A percentile compares a stretch with the other conserved stretches of the same genome.
Conservation (phyloP, 2,113 vertebrate species). For the Pungitius pungitius region DNA sequence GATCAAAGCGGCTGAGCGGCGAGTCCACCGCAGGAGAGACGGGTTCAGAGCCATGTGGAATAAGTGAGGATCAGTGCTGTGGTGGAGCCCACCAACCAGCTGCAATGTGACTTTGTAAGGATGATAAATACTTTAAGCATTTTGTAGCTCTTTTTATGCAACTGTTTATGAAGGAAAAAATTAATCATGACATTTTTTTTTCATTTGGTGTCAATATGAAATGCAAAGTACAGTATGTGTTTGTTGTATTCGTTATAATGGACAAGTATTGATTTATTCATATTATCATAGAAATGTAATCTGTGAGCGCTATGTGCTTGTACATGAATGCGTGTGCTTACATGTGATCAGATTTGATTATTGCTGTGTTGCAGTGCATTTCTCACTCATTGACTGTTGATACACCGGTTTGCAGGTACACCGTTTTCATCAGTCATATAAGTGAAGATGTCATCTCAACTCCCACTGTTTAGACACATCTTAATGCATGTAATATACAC, state of each 20-base stretch:
- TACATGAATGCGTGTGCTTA: neutral
- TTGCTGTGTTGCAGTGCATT: neutral
- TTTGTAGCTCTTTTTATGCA: neutral
- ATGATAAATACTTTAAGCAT: neutral
- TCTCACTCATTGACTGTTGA: neutral
- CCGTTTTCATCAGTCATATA: neutral
- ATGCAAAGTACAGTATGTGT: neutral
- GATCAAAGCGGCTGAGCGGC: constrained; percentile 67
- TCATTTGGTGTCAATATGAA: neutral
- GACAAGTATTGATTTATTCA: neutral
- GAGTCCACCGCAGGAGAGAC: constrained; percentile 58
- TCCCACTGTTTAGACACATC: neutral
- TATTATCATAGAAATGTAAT: neutral
- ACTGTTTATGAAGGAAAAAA: neutral
- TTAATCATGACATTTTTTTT: neutral
- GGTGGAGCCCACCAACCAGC: constrained; percentile 37
- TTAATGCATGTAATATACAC: neutral
- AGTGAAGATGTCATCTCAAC: neutral
- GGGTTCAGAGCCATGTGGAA: constrained; percentile 64
- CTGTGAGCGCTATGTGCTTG: neutral
- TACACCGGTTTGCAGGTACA: neutral
- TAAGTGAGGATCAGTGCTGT: constrained; percentile 70
- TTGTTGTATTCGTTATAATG: neutral
- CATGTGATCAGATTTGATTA: neutral
- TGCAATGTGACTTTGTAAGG: constrained; percentile 47